Base-by-base conservation (phyloP, 2,797 vertebrate species). In the Miichthys miiuy region DNA sequence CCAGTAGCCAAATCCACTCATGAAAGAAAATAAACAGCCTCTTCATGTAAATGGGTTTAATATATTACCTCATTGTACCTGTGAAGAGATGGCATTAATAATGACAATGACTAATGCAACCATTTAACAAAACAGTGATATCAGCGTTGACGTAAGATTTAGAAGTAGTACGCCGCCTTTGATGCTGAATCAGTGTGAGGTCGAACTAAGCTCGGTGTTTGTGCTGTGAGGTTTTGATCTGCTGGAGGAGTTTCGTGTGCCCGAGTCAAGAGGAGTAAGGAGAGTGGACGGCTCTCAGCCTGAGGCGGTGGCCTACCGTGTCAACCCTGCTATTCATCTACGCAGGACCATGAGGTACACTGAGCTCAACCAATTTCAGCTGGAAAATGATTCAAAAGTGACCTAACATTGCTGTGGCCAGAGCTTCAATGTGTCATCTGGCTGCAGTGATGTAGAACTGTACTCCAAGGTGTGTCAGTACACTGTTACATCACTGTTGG, bases 211-310 rank as follows among this genome's bases (percentile, higher is more conserved):
- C 44, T 72, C 11, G 8, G 65, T 89, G 74, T 92, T 70, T 89
- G 50, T 89, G 69, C 81, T 76, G 77, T 34, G 41, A 94, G 88
- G 92, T 79, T 94, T 96, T 80, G 93, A 95, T 72, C 84, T 97
- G 78, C 87, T 97, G 91, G 91, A 94, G 79, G 91, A 94, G 88
- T 96, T 96, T 57, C 86, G 75, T 41, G 85, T 96, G 50, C 89
- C 91, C 34, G 86, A 91, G 80, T 87, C 83, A 5, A 91, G 79
- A 61, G 93, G 94, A 27, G 92, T 94, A 78, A 92, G 42, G 76
- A 85, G 41, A 85, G 92, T 92, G 68, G 71, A 94, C 17, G 95
- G 96, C 47, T 94, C 94, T 41, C 91, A 91, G 57, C 94, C 93
- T 11, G 77, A 92, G 69, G 83, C 85, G 2, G 87, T 93, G 83